phyloP scores from a whole-genome alignment of 2,888 invertebrate species.

The Automeris io region DNA sequence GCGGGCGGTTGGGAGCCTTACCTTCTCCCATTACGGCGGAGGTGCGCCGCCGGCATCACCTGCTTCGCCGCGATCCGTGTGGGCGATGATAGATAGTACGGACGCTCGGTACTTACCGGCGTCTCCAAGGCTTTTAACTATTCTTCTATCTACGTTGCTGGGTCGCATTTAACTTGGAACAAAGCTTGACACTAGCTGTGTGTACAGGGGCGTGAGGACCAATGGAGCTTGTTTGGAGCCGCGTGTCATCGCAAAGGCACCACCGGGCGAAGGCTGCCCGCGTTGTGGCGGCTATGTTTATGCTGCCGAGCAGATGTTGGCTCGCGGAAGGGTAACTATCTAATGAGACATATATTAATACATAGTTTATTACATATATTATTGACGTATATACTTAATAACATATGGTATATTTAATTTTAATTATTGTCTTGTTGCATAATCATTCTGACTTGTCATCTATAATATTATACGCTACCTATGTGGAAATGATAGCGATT shows the following conservation, averaged over 20 bases:
- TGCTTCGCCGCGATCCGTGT: slow-evolving; percentile 68
- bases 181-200: slow-evolving; percentile 31
- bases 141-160: slow-evolving; percentile 67
- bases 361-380: too few relatives aligned
- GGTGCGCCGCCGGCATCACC: slow-evolving; percentile 70
- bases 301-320: slow-evolving; percentile 95
- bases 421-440: too few relatives aligned
- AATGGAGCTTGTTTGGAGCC: slow-evolving; percentile 83
- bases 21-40: slow-evolving; percentile 78
- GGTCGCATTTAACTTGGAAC: slow-evolving; percentile 22
- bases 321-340: slow-evolving; percentile 88
- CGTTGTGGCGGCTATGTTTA: slow-evolving; percentile 93
- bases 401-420: too few relatives aligned
- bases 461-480: not conserved
- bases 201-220: slow-evolving; percentile 65
- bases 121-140: slow-evolving; percentile 67
- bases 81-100: slow-evolving; percentile 52
- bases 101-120: slow-evolving; percentile 50
- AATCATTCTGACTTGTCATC: too few relatives aligned
- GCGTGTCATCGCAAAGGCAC: slow-evolving; percentile 86
- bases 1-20: slow-evolving; percentile 76
- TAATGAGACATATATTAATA: not conserved
- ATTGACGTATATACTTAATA: too few relatives aligned
- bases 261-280: slow-evolving; percentile 91
- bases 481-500: not conserved